These are phyloP conservation scores for Hecatera dysodea DNA, from an alignment of 2,888 invertebrate genomes.

Conservation along the genomic window DNA sequence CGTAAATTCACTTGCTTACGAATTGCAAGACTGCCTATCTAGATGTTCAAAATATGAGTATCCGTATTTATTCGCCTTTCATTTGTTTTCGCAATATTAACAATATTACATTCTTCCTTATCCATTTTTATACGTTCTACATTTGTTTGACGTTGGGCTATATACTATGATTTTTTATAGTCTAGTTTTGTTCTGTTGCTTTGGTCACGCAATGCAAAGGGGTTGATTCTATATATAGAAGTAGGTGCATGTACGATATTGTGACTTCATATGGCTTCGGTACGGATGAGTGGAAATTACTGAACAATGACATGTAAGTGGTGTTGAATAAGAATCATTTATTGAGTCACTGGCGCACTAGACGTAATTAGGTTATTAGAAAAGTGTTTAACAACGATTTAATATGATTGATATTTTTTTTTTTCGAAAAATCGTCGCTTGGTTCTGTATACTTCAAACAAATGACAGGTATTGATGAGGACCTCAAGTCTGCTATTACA, in stretches of 20 bases:
- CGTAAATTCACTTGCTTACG: slow-evolving; percentile 16
- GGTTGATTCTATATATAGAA: slow-evolving; percentile 58
- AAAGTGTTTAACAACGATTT: neutral
- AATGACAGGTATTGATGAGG: neutral
- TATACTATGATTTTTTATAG: slow-evolving; percentile 21
- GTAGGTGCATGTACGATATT: slow-evolving; percentile 20
- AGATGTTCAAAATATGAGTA: slow-evolving; percentile 3
- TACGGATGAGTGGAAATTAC: slow-evolving; percentile 27
- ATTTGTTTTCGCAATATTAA: slow-evolving; percentile 14
- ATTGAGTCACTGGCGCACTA: neutral
- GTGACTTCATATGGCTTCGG: slow-evolving; percentile 59
- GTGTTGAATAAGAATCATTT: slow-evolving; percentile 19
- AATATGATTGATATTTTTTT: neutral
- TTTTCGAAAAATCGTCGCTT: neutral
- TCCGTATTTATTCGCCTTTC: slow-evolving; percentile 12
- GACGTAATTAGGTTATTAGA: neutral
- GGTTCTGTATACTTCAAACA: neutral
- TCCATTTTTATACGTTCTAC: neutral
- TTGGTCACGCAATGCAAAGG: slow-evolving; percentile 33
- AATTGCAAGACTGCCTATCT: slow-evolving; percentile 1
- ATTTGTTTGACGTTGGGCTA: neutral
- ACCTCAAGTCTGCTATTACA: too few species aligned
- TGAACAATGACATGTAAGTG: slow-evolving; percentile 9
- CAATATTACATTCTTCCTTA: neutral
- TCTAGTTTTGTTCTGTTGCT: slow-evolving; percentile 4